Percentiles rank a stretch among this genome's conserved stretches.
These are phyloP conservation scores for Arrhopalites spinosus DNA, from an alignment of 2,888 invertebrate genomes.

Conservation along the genomic window DNA sequence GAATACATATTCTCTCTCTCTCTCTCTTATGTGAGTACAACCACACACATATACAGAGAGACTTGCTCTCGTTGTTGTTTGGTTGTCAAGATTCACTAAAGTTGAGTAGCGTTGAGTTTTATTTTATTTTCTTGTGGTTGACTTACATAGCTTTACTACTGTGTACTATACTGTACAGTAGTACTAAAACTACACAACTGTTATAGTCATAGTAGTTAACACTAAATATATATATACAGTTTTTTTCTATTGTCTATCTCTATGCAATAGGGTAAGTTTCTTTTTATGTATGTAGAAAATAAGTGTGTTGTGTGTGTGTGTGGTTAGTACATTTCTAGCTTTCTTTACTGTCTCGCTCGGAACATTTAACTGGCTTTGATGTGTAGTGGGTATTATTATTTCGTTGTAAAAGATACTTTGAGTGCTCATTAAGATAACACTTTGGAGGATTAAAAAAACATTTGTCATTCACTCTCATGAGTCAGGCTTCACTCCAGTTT, in stretches of 20 bases:
- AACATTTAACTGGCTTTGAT: conserved; percentile 35
- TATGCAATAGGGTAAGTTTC: too few relatives aligned
- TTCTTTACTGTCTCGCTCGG: conserved; percentile 33
- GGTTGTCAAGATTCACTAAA: conserved; percentile 10
- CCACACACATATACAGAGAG: background rate
- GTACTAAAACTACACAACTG: background rate
- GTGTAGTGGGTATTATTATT: conserved; percentile 41
- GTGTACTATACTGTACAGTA: background rate
- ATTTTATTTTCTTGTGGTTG: conserved; percentile 24
- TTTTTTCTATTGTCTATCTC: too few relatives aligned
- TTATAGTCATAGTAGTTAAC: too few relatives aligned
- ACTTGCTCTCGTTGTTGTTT: background rate
- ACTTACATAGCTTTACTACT: background rate
- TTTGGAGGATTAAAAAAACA: conserved; percentile 44
- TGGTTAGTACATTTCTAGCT: conserved; percentile 23
- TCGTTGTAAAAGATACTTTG: conserved; percentile 39
- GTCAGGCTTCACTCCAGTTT: background rate
- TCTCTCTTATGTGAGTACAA: background rate
- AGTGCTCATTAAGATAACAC: conserved; percentile 44
- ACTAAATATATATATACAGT: too few relatives aligned
- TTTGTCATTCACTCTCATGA: conserved; percentile 38
- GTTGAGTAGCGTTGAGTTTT: conserved; percentile 23
- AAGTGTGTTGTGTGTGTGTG: conserved; percentile 7
- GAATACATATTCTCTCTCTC: too few relatives aligned
- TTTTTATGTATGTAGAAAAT: too few relatives aligned